Conservation (phyloP, 2,888 invertebrate species). For the Pollenia griseotomentosa region DNA sequence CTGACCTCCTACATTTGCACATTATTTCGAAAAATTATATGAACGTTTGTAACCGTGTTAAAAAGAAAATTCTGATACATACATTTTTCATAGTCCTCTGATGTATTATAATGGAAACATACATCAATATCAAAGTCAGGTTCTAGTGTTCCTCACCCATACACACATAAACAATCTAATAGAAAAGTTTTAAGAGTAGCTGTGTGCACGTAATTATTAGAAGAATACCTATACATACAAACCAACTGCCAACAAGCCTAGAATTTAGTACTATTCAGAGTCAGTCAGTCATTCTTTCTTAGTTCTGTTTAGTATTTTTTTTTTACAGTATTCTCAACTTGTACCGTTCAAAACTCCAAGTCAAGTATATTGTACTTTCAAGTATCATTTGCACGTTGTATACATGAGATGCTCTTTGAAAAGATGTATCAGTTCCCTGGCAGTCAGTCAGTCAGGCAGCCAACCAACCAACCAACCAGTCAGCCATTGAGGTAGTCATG, state of each 20-base stretch:
- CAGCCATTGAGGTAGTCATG: slow-evolving; percentile 22
- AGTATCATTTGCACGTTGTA: slow-evolving; percentile 72
- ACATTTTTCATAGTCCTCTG: not conserved
- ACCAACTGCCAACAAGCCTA: slow-evolving; percentile 43
- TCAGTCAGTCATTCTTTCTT: slow-evolving; percentile 37
- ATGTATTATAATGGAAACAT: slow-evolving; percentile 44
- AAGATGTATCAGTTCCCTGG: slow-evolving; percentile 39
- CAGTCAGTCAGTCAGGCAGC: slow-evolving; percentile 20
- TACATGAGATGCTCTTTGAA: slow-evolving; percentile 42
- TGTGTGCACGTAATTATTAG: slow-evolving; percentile 10
- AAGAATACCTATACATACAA: slow-evolving; percentile 16
- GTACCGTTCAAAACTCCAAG: slow-evolving; percentile 56
- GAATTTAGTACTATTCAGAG: slow-evolving; percentile 7
- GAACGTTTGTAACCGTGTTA: not conserved
- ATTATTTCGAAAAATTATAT: not conserved
- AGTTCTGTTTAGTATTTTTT: slow-evolving; percentile 8
- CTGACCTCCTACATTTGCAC: not conserved
- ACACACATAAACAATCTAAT: not conserved
- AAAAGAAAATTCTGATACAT: not conserved
- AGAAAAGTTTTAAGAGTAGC: not conserved
- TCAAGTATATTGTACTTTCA: slow-evolving; percentile 71
- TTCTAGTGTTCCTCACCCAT: slow-evolving; percentile 42
- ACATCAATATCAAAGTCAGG: slow-evolving; percentile 72
- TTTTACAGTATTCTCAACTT: slow-evolving; percentile 7
- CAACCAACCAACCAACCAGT: not conserved